These are phyloP conservation scores for Stratiolaelaps scimitus DNA, from an alignment of 1,140 invertebrate genomes.

Conservation along the genomic window DNA sequence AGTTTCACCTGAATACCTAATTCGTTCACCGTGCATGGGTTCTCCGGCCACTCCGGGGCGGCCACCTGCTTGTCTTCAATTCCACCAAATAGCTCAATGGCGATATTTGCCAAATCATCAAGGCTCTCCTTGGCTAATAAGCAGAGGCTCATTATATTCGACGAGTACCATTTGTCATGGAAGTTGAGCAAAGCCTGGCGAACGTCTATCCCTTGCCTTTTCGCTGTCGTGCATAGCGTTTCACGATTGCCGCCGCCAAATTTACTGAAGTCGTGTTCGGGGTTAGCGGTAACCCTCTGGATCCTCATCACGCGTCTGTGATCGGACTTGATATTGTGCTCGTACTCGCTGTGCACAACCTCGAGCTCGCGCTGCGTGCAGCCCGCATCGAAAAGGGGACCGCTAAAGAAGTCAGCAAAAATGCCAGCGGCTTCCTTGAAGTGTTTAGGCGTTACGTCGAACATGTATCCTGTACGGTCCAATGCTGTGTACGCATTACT, in stretches of 20 bases:
- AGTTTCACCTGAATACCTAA: constrained; percentile 46
- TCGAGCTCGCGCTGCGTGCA: constrained; percentile 82
- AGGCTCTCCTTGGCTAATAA: constrained; percentile 76
- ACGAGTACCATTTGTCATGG: constrained; percentile 79
- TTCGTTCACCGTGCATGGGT: constrained; percentile 65
- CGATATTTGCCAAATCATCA: constrained; percentile 69
- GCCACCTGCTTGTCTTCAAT: constrained; percentile 66
- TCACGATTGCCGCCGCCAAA: constrained; percentile 67
- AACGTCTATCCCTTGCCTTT: constrained; percentile 60
- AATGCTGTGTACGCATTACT: constrained; percentile 76
- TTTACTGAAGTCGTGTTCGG: constrained; percentile 68
- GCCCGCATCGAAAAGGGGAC: constrained; percentile 75
- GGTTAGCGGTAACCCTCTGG: constrained; percentile 61
- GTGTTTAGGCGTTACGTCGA: constrained; percentile 72
- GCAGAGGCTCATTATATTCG: constrained; percentile 77
- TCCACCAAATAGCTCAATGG: constrained; percentile 58
- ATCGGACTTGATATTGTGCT: constrained; percentile 79
- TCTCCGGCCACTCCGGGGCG: constrained; percentile 58
- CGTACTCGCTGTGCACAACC: constrained; percentile 88
- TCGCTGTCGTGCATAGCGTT: constrained; percentile 67
- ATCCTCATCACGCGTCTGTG: constrained; percentile 73
- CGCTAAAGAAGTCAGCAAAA: constrained; percentile 89
- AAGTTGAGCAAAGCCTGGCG: constrained; percentile 76
- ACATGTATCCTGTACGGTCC: constrained; percentile 85
- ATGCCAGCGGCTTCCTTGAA: constrained; percentile 68